phyloP scores from a whole-genome alignment of 2,797 vertebrate species.

The Myioborus melanocephalus region DNA sequence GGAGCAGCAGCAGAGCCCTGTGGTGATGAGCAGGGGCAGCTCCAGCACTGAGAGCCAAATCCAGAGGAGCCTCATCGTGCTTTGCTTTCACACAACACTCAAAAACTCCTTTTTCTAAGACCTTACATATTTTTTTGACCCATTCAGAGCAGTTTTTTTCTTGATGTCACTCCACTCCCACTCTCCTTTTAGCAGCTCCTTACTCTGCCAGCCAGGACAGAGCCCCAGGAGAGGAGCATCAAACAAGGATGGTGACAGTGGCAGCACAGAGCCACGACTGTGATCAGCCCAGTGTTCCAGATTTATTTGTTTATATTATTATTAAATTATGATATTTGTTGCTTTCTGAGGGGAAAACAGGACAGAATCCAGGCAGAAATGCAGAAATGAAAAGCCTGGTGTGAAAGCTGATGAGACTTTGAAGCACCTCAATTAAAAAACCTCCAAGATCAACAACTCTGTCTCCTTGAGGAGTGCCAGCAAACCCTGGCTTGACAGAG shows the following conservation, averaged over 20 bases:
- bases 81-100: background rate
- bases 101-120: accelerated
- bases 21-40: background rate
- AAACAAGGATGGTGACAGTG: background rate
- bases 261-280: background rate
- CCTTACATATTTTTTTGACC: background rate
- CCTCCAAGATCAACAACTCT: background rate
- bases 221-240: background rate
- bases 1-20: constrained; percentile 3
- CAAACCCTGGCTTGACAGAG: background rate
- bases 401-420: background rate
- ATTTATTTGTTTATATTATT: too few relatives aligned
- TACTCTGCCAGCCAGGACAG: background rate
- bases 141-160: background rate
- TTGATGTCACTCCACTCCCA: accelerated
- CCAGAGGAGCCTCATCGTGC: accelerated
- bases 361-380: background rate
- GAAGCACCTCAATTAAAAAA: background rate
- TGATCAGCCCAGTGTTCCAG: accelerated
- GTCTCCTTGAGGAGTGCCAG: background rate
- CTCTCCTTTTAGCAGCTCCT: background rate
- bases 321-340: too few relatives aligned
- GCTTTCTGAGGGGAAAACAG: background rate
- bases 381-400: background rate
- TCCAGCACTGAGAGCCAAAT: accelerated